These are phyloP conservation scores for Lasioglossum morio DNA, from an alignment of 2,888 invertebrate genomes.

Conservation along the genomic window DNA sequence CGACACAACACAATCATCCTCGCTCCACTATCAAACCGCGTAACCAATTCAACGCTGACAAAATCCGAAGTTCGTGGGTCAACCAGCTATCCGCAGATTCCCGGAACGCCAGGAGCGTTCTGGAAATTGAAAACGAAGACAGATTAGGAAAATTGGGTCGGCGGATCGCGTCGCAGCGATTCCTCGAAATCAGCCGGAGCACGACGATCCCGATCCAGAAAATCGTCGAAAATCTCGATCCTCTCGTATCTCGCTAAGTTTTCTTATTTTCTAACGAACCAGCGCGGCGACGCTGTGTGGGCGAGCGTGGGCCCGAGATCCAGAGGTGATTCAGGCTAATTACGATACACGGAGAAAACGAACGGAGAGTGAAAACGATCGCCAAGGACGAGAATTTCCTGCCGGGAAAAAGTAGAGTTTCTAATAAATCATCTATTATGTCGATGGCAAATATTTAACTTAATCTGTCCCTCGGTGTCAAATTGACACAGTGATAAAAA, in stretches of 20 bases:
- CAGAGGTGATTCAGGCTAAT: conserved; percentile 64
- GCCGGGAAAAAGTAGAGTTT: not conserved
- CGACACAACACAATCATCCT: not conserved
- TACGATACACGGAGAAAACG: conserved; percentile 42
- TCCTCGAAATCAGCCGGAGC: not conserved
- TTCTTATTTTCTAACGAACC: not conserved
- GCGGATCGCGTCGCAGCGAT: not conserved
- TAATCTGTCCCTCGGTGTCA: no score
- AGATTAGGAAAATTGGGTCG: conserved; percentile 10
- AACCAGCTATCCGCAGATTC: not conserved
- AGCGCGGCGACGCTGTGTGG: conserved; percentile 9
- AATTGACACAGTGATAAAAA: no score
- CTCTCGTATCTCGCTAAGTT: not conserved
- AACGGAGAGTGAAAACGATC: conserved; percentile 34
- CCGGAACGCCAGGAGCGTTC: not conserved
- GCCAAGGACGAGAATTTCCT: not conserved
- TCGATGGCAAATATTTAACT: no score
- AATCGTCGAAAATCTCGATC: not conserved
- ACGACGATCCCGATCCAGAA: not conserved
- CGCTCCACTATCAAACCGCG: not conserved
- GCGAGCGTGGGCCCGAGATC: conserved; percentile 62
- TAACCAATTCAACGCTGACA: not conserved
- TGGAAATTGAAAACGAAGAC: conserved; percentile 8
- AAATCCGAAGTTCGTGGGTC: not conserved
- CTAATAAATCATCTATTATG: no score